These are phyloP conservation scores for Lagorchestes hirsutus DNA, from an alignment of 2,797 vertebrate genomes.

Conservation along the genomic window DNA sequence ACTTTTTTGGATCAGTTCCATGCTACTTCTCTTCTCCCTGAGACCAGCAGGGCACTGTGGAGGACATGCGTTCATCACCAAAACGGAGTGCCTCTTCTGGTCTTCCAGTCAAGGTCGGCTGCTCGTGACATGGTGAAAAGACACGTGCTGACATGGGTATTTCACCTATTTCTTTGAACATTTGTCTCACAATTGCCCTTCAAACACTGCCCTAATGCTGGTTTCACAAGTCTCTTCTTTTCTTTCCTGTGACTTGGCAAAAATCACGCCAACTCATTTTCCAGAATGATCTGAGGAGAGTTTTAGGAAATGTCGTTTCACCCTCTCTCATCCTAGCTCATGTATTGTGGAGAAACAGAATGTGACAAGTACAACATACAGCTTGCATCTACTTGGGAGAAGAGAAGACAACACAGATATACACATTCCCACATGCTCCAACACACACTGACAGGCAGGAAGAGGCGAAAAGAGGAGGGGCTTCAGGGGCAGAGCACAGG, in stretches of 20 bases:
- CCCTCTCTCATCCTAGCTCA: conserved; percentile 38
- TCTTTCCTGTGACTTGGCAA: neutral
- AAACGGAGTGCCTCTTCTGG: neutral
- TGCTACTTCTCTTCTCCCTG: neutral
- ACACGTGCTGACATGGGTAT: neutral
- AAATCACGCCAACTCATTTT: neutral
- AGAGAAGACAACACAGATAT: neutral
- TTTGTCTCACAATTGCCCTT: neutral
- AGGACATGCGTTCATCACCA: neutral
- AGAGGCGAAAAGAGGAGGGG: neutral
- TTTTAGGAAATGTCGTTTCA: conserved; percentile 56
- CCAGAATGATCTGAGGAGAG: conserved; percentile 25
- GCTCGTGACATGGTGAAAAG: conserved; percentile 5
- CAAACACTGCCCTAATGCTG: neutral
- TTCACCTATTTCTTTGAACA: neutral
- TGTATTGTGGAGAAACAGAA: conserved; percentile 40
- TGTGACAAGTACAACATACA: conserved; percentile 5
- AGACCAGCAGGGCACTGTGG: neutral
- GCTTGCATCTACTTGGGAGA: neutral
- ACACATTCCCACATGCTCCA: neutral
- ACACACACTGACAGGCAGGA: neutral
- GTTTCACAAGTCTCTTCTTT: too few species aligned
- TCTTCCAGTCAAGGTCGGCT: neutral
- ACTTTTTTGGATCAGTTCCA: neutral
- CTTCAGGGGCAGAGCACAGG: neutral